Conservation (phyloP, 1,140 invertebrate species). For the Lanistes nyassanus region DNA sequence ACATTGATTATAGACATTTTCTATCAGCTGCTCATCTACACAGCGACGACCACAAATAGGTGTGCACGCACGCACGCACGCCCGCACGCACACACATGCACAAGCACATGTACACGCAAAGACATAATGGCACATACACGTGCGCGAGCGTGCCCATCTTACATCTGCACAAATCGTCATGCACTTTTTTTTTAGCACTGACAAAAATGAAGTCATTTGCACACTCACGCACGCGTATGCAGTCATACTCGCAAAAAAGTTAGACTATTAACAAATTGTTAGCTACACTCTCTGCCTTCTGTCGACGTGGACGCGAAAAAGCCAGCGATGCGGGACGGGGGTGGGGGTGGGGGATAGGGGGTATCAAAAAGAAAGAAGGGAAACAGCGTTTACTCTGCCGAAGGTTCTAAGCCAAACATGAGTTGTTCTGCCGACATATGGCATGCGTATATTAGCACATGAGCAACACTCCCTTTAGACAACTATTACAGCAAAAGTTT, state of each 20-base stretch:
- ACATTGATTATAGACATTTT: too few relatives aligned
- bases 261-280: too few relatives aligned
- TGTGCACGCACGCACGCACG: too few relatives aligned
- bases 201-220: neutral
- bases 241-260: too few relatives aligned
- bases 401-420: too few relatives aligned
- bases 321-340: neutral
- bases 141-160: neutral
- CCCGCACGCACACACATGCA: neutral
- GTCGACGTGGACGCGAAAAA: too few relatives aligned
- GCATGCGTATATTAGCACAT: too few relatives aligned
- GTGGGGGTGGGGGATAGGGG: neutral
- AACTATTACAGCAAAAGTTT: too few relatives aligned
- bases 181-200: neutral
- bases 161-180: neutral
- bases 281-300: neutral
- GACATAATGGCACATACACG: neutral
- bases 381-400: neutral
- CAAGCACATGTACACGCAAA: neutral
- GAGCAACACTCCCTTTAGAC: too few relatives aligned
- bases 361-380: neutral
- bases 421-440: too few relatives aligned
- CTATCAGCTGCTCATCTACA: too few relatives aligned
- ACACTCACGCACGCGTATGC: neutral
- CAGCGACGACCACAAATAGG: too few relatives aligned